Percentiles rank a stretch among this genome's conserved stretches.
Evolutionary conservation across 2,113 vertebrate species (phyloP).

Genomic region (Malurus elegans): DNA sequence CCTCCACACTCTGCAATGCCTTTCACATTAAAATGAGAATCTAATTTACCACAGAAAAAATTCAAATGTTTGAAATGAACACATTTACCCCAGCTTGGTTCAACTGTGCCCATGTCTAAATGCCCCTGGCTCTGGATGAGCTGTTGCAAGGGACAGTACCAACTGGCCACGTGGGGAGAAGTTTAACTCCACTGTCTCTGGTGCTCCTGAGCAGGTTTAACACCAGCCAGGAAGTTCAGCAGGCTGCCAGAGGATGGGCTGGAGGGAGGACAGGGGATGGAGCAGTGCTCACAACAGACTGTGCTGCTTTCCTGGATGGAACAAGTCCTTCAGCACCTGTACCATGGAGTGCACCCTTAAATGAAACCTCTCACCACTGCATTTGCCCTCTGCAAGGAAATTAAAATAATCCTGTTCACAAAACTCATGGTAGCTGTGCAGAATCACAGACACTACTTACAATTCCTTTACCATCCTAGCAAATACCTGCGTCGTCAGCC

Average conservation of each 20-base stretch:
- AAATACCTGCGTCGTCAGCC: neutral
- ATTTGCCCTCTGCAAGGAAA: neutral
- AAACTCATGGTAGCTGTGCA: neutral
- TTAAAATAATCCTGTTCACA: accelerated
- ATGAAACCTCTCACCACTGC: neutral
- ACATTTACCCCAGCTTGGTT: neutral
- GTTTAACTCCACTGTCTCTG: neutral
- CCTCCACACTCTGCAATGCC: neutral
- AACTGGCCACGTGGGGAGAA: neutral
- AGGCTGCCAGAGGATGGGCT: accelerated
- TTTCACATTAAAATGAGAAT: neutral
- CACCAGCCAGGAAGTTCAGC: neutral
- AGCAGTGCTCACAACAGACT: neutral
- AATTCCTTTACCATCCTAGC: neutral
- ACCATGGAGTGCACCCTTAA: accelerated
- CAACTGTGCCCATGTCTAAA: neutral
- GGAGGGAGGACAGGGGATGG: neutral
- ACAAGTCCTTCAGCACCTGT: neutral
- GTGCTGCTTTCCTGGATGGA: accelerated
- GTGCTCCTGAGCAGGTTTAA: neutral
- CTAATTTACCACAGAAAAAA: neutral
- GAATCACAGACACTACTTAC: neutral
- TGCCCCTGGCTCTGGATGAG: accelerated
- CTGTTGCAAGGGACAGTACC: neutral
- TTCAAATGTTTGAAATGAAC: neutral